Evolutionary conservation across 2,888 invertebrate species (phyloP).

Genomic region (Spilarctia lutea): DNA sequence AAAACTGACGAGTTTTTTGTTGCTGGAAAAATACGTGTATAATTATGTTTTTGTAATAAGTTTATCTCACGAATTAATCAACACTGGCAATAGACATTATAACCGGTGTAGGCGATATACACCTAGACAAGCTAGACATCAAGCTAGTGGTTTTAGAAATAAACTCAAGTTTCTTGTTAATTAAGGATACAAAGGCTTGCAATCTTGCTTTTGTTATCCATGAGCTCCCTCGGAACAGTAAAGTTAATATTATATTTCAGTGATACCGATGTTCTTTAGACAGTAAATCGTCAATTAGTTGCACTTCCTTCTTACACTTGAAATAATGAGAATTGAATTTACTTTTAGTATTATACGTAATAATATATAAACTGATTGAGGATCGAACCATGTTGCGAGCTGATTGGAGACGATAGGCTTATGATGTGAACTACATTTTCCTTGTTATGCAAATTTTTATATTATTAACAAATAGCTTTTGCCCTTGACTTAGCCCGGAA

Average conservation of each 20-base stretch:
- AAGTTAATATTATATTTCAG: constrained; percentile 23
- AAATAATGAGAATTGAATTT: neutral
- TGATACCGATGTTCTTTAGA: constrained; percentile 13
- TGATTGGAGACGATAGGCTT: neutral
- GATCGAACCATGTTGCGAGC: neutral
- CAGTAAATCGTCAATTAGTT: neutral
- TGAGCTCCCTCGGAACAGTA: constrained; percentile 14
- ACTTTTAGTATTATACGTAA: neutral
- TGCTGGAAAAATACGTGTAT: constrained; percentile 5
- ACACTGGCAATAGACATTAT: neutral
- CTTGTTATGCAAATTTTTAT: neutral
- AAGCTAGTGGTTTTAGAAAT: constrained; percentile 40
- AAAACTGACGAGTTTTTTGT: neutral
- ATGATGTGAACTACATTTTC: neutral
- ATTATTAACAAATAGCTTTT: neutral
- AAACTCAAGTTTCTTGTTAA: constrained; percentile 35
- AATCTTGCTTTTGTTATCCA: constrained; percentile 26
- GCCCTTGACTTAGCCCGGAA: too few relatives aligned
- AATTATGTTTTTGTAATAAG: constrained; percentile 28
- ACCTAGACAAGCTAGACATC: constrained; percentile 5
- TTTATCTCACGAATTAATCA: constrained; percentile 10
- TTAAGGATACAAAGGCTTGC: constrained; percentile 36
- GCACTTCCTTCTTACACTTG: neutral
- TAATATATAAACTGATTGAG: too few relatives aligned
- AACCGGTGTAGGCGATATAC: neutral